Conservation (phyloP, 2,888 invertebrate genomes). For the Drosophila paranaensis region DNA sequence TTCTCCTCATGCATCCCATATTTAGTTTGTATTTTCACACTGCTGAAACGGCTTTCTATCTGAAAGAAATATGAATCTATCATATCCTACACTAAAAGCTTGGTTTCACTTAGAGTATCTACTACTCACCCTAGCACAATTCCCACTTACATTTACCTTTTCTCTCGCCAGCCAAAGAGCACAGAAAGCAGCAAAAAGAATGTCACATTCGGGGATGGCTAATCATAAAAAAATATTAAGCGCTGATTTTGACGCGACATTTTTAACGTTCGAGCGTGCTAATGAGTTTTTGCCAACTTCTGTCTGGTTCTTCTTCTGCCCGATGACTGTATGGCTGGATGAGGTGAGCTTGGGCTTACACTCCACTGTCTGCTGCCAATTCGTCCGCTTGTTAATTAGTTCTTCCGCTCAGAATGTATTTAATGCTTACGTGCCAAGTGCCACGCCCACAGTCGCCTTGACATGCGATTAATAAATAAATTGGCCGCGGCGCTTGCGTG, state of each 20-base stretch:
- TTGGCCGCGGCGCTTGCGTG: slow-evolving; percentile 63
- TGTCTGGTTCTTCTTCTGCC: slow-evolving; percentile 26
- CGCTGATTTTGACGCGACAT: slow-evolving; percentile 79
- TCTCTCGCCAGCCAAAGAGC: slow-evolving; percentile 48
- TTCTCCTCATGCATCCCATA: too few species aligned
- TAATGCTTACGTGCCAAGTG: slow-evolving; percentile 70
- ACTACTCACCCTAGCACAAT: neutral
- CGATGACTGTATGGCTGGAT: slow-evolving; percentile 1
- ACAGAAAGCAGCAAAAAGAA: slow-evolving; percentile 4
- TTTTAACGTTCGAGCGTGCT: slow-evolving; percentile 79
- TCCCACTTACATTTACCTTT: slow-evolving; percentile 9
- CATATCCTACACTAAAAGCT: neutral
- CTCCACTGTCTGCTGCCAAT: slow-evolving; percentile 39
- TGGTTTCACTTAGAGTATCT: slow-evolving; percentile 7
- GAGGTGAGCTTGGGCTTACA: neutral
- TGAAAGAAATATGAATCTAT: too few species aligned
- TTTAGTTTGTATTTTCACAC: too few species aligned
- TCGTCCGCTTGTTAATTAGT: slow-evolving; percentile 71
- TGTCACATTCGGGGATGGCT: slow-evolving; percentile 45
- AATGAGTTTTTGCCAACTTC: slow-evolving; percentile 71
- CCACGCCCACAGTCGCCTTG: slow-evolving; percentile 43
- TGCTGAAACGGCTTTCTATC: too few species aligned
- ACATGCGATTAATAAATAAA: slow-evolving; percentile 82
- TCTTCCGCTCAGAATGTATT: slow-evolving; percentile 75
- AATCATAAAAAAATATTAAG: slow-evolving; percentile 78